Base-by-base conservation (phyloP, 1,140 invertebrate species). In the Euglossa dilemma region DNA sequence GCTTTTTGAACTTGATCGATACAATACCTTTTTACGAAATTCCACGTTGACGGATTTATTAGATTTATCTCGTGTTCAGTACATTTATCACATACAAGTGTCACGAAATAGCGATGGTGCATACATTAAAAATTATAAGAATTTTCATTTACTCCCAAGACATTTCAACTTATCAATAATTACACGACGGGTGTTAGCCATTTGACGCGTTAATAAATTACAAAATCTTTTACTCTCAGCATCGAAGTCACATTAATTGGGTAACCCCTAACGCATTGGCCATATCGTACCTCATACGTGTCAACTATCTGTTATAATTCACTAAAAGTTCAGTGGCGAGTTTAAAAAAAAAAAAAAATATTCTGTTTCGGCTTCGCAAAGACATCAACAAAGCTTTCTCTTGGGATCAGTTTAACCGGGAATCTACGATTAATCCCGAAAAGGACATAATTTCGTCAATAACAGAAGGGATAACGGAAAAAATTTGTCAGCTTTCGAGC, bases 371-470 rank as follows among this genome's bases (percentile, higher is more conserved):
- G 57, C 78, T 73, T 73, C 16, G 43, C 23, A 64, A 66, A 74
- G 36, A 66, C 73, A 74, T 43, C 45, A 52, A 64, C 50, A 43
- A 76, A 76, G 72, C 73, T 82, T 82, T 59, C 76, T 16, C 59
- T 28, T 61, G 78, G 80, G 71, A 18, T 75, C 8, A 52, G 23
- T 66, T 76, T 76, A 76, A 82, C 66, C 25, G 20, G 20, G 43
- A 74, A 57, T 56, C 54, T 50, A 50, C 71, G 56, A 74, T 56
- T 81, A 81, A 81, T 81, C 36, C 20, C 25, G 25, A 43, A 45
- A 45, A 69, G 50, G 54, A 69, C 3, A 45, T 36, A 61, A 50
- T 73, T 36, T 82, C 80, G 73, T 82, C 11, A 82, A 82, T 82
- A 82, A 82, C 80, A 64, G 23, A 25, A 25, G 72, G 80, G 6